phyloP scores from a whole-genome alignment of 2,797 vertebrate genomes.

The Amblyraja radiata region DNA sequence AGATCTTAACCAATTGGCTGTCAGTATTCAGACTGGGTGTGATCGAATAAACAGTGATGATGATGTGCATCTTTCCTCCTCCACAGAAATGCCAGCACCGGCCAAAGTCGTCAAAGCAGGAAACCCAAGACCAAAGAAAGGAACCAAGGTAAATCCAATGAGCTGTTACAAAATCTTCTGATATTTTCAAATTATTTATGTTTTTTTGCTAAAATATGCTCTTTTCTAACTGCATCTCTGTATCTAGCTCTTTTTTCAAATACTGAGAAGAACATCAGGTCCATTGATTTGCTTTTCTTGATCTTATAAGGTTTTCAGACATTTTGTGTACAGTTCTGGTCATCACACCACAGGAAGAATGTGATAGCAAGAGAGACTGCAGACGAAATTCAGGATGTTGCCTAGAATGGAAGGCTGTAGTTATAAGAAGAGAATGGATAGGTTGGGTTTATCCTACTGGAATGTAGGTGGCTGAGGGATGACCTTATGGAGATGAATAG shows the following conservation, averaged over 20 bases:
- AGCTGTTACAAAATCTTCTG: background rate
- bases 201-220: background rate
- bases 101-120: conserved; percentile 90
- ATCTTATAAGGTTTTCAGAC: background rate
- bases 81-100: conserved; percentile 73
- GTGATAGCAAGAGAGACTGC: no score
- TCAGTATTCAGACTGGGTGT: background rate
- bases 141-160: conserved; percentile 75
- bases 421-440: no score
- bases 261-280: background rate
- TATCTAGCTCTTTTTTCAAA: no score
- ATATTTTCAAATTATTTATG: background rate
- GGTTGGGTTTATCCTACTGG: no score
- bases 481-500: no score
- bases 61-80: conserved; percentile 35
- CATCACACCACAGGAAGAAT: no score
- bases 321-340: no score
- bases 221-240: background rate
- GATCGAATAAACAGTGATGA: conserved; percentile 28
- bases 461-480: no score
- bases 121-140: conserved; percentile 73
- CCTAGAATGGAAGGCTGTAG: no score
- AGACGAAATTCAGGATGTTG: no score
- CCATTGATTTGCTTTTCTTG: background rate
- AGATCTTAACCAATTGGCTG: conserved; percentile 10